Evolutionary conservation across 2,797 vertebrate species (phyloP), one percentile per base, ranked within the genome.

Genomic region (Lithobates sylvaticus): DNA sequence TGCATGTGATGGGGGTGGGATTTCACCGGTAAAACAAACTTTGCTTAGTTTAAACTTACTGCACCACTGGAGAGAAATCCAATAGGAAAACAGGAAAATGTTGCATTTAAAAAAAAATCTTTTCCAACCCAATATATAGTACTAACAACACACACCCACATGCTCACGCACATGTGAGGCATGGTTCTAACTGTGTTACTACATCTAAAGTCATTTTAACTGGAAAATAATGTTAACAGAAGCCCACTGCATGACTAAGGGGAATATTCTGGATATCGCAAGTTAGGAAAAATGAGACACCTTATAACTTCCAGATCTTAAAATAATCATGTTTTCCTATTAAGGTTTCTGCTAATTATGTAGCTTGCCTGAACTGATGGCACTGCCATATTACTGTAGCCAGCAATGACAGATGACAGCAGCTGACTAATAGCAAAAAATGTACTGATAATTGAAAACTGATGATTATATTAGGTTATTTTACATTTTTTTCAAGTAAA

Each of bases 391-490:
- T 47, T 47, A 75, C 26, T 47, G 69, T 32, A 78, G 83, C 83
- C 83, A 84, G 75, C 67, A 78, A 77, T 84, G 83, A 84, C 83
- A 84, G 75, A 84, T 84, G 83, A 84, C 83, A 84, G 65, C 29
- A 70, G 75, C 75, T 84, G 83, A 84, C 83, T 84, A 84, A 84
- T 84, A 71, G 64, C 65, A 54, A 76, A 84, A 54, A 70, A 77
- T 78, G 65, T 78, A 68, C 83, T 76, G 83, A 84, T 78, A 84
- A 78, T 84, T 76, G 47, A 84, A 84, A 84, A 78, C 50, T 71
- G 83, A 77, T 78, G 67, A 76, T 67, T 77, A 71, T 76, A 74
- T 74, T 83, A 67, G 81, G 81, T 83, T 74, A 75, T 75, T 44
- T 83, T 75, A 67, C 29, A 74, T 83, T 18, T 67, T 64, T 39